Evolutionary conservation across 2,113 vertebrate species (phyloP), one percentile per base, ranked within the genome.

Genomic region (Labeo rohita): DNA sequence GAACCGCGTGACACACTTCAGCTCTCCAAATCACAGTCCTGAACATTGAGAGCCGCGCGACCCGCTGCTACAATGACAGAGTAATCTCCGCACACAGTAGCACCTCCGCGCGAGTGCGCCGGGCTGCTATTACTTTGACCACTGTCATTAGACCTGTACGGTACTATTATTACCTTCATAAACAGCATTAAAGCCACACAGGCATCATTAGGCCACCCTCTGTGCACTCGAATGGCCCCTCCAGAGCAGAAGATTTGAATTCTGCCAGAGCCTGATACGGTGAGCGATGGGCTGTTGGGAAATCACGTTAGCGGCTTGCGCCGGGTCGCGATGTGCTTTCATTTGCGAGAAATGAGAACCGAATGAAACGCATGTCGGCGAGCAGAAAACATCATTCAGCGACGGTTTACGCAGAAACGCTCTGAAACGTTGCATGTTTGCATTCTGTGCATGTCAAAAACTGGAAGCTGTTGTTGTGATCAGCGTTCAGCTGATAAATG

Each of bases 131-230:
- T 89, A 89, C 88, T 86, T 21, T n/a, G 80, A 89, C 45, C 88
- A 86, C 85, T 77, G 61, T 84, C 88, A 86, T 89, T 86, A 89
- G 79, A 84, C 83, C 82, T 74, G 68, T 84, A 84, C 74, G 66
- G 76, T 84, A 84, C 88, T 81, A 77, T 89, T 86, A 89, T 89
- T 89, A 84, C 80, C 81, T 76, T 84, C 85, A 89, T 89, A 84
- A 86, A 89, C 88, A 81, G 88, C 81, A 84, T 89, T 89, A 89
- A 78, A 56, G 63, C 47, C 61, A 54, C 77, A 78, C 75, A 61
- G 88, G 76, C 85, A 76, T 81, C 76, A 68, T 80, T 84, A 86
- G 81, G 68, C 81, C 82, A 70, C 85, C 85, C 81, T 86, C 81
- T 76, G 85, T 21, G 76, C 8, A 34, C 81, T 80, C n/a, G 52